Evolutionary conservation across 2,888 invertebrate genomes (phyloP).

Genomic region (Tortrix viridana): DNA sequence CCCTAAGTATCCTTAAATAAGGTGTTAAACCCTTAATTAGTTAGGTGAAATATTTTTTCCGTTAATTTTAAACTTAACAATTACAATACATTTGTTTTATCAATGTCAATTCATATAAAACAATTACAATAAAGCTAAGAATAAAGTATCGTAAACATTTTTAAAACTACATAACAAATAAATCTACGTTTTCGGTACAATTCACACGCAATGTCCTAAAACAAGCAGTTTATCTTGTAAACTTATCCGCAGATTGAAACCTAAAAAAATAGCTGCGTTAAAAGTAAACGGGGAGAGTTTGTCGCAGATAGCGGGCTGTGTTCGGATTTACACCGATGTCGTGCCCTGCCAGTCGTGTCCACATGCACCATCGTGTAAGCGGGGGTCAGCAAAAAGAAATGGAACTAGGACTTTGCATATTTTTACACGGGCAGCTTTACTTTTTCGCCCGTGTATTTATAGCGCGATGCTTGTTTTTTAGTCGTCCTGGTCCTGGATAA

Average conservation of each 20-base stretch:
- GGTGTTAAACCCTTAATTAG: too few species aligned
- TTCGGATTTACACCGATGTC: conserved; percentile 57
- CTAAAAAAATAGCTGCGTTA: conserved; percentile 28
- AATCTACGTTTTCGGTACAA: too few species aligned
- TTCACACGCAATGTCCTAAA: too few species aligned
- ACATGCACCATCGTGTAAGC: conserved; percentile 46
- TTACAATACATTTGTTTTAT: too few species aligned
- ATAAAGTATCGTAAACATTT: too few species aligned
- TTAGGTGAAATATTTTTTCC: too few species aligned
- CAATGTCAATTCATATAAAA: too few species aligned
- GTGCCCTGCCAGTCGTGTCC: conserved; percentile 51
- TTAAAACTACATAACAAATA: too few species aligned
- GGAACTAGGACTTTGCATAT: conserved; percentile 27
- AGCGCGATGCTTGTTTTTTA: conserved; percentile 29
- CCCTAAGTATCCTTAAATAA: too few species aligned
- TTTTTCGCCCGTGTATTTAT: conserved; percentile 35
- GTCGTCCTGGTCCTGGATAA: conserved; percentile 14
- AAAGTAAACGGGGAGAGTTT: conserved; percentile 37
- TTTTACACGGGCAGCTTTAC: conserved; percentile 36
- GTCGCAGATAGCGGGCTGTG: conserved; percentile 45
- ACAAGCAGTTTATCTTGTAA: too few species aligned
- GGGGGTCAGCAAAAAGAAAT: conserved; percentile 34
- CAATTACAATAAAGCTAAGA: too few species aligned
- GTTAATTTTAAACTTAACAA: too few species aligned
- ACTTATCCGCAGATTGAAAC: neutral